Base-by-base conservation (phyloP, 2,113 vertebrate species). In the Melanotaenia duboulayi region DNA sequence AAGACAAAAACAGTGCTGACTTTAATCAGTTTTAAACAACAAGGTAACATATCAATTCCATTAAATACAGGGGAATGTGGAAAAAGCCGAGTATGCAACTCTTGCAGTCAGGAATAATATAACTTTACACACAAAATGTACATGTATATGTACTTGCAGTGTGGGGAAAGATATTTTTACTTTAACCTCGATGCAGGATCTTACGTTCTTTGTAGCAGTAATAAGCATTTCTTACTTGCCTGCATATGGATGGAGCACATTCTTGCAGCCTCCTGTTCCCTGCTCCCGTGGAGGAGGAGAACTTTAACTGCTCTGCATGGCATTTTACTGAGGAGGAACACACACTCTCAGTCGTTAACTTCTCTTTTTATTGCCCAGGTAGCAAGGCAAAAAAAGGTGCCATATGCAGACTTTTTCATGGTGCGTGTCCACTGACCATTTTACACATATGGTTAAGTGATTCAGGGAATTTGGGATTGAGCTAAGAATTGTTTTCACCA, bases 251-350 rank as follows among this genome's bases (percentile, higher is more conserved):
- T 16, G 50, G 60, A 83, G 56, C 73, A 77, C 79, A 81, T 86
- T 87, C 86, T 80, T 79, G 54, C 69, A 81, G 55, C 71, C 69
- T 76, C 77, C 72, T 71, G 76, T 56, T 84, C 75, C 66, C 84
- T 40, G 65, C 77, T 81, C 74, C 85, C 74, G 51, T 22, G 46
- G 49, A 78, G 61, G 44, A 80, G 74, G 78, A 58, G 44, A 66
- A 70, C 68, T 80, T 83, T 75, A 83, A 85, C 51, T 14, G 72
- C 64, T 52, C 83, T 74, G 77, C 58, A 32, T 79, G 73, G 49
- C 77, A 74, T 83, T 87, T 81, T 67, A 87, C 71, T 81, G 70
- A 84, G 22, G 59, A 82, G 58, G 67, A 86, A 85, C 81, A 79
- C 78, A 82, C 76, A 76, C 64, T 75, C 74, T 65, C 28, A 76